Evolutionary conservation across 2,888 invertebrate species (phyloP).

Genomic region (Ceriagrion tenellum): DNA sequence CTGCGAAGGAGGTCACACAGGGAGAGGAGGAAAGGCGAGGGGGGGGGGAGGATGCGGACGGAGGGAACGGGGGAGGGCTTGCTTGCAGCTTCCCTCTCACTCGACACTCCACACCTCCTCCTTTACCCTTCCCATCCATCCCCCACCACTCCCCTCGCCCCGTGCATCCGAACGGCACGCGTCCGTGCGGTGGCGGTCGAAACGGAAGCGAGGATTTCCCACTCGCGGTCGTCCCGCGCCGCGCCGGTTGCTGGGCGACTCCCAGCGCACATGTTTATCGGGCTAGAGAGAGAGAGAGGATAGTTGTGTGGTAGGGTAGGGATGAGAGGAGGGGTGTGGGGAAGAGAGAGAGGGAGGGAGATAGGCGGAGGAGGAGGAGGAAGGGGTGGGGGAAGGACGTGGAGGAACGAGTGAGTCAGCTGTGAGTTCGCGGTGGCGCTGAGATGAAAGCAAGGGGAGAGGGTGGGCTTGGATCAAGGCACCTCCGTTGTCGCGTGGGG

Average conservation of each 20-base stretch:
- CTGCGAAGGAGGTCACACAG: neutral
- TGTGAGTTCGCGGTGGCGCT: neutral
- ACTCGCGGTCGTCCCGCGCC: neutral
- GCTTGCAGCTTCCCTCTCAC: no score
- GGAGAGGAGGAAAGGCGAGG: neutral
- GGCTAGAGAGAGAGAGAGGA: no score
- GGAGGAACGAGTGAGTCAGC: conserved; percentile 25
- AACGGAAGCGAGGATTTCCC: no score
- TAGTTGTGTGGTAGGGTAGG: no score
- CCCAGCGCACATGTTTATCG: neutral
- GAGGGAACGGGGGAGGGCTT: neutral
- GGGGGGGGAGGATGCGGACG: neutral
- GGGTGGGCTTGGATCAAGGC: neutral
- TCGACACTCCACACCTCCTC: no score
- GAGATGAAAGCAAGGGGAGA: neutral
- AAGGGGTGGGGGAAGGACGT: no score
- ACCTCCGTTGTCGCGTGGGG: neutral
- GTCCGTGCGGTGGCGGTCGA: neutral
- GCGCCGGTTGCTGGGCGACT: conserved; percentile 52
- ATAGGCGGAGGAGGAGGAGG: neutral
- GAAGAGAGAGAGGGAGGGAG: neutral
- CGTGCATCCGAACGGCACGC: neutral
- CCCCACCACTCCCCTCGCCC: neutral
- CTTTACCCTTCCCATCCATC: neutral
- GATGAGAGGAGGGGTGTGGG: neutral